Conservation (phyloP, 2,797 vertebrate species). For the Myotis daubentonii region DNA sequence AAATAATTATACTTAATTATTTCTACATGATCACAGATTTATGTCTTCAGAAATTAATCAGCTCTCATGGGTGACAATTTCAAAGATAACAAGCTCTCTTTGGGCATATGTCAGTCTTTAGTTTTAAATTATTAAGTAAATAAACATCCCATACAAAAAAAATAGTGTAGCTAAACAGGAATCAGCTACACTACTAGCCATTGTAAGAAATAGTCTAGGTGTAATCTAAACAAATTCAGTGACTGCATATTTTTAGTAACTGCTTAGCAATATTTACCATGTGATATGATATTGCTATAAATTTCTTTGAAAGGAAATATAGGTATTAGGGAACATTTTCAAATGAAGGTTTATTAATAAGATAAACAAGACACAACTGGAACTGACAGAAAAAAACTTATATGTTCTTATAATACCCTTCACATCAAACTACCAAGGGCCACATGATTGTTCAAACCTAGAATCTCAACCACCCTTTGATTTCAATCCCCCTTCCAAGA, state of each 20-base stretch:
- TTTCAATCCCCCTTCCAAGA: conserved; percentile 46
- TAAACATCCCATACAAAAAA: not conserved
- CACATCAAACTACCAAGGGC: conserved; percentile 51
- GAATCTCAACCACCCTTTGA: conserved; percentile 56
- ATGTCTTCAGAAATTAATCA: conserved; percentile 23
- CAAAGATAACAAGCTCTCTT: conserved; percentile 10
- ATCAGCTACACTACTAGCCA: not conserved
- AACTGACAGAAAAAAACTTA: conserved; percentile 61
- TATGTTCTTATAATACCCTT: conserved; percentile 69
- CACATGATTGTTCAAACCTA: conserved; percentile 77
- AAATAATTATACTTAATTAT: conserved; percentile 50
- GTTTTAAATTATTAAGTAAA: conserved; percentile 59
- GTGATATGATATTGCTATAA: not conserved
- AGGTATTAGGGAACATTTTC: conserved; percentile 49
- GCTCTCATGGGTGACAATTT: conserved; percentile 1
- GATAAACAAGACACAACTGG: conserved; percentile 71
- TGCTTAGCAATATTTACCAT: conserved; percentile 35
- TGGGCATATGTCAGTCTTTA: not conserved
- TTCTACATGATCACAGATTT: conserved; percentile 37
- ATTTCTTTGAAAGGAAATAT: not conserved
- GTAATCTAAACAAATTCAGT: conserved; percentile 50
- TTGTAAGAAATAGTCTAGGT: not conserved
- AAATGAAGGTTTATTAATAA: conserved; percentile 61
- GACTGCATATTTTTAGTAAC: conserved; percentile 29
- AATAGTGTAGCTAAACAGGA: not conserved